Base-by-base conservation (phyloP, 1,140 invertebrate genomes). In the Drosophila cardini region DNA sequence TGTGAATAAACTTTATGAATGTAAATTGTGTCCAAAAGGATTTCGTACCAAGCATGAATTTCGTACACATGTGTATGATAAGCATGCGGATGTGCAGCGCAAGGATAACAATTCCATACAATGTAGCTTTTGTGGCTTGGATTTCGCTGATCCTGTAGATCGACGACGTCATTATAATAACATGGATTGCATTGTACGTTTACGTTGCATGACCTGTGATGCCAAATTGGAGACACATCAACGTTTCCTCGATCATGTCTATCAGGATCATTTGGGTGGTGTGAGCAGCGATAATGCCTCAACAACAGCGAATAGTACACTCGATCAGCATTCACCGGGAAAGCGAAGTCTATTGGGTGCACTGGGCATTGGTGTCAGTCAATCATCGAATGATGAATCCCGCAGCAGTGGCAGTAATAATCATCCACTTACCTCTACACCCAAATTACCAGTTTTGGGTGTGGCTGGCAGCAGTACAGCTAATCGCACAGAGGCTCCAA, bases 1-100 rank as follows among this genome's bases (percentile, higher is more conserved):
- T 11, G 82, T 90, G 2, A 92, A 92, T 55, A 92, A 92, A 60
- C 78, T 92, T 4, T 92, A 92, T 61, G 91, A 91, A 26, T 92
- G 91, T 53, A 91, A 91, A 53, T 65, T 92, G 0, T 92, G 91
- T 21, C 80, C 91, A 0, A 90, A 92, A 50, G 79, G 85, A 0
- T 92, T 92, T 57, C 90, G 91, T 42, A 80, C 92, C 15, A 92
- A 92, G 70, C 80, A 91, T 64, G 91, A 92, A 63, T 92, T 92
- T 50, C 90, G 91, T 50, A 86, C 84, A 2, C 91, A 92, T 67
- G 91, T 92, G 2, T 92, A 92, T 40, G 91, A 92, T 32, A 89
- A 90, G 55, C 91, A 92, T 67, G 87, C 80, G n/a, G 91, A 92
- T 56, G 80, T 81, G 8, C 90, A 91, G 70, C 89, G 86, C 26